Percentiles rank a stretch among this genome's conserved stretches.
Evolutionary conservation across 2,888 invertebrate genomes (phyloP).

Genomic region (Acrocera orbiculus): DNA sequence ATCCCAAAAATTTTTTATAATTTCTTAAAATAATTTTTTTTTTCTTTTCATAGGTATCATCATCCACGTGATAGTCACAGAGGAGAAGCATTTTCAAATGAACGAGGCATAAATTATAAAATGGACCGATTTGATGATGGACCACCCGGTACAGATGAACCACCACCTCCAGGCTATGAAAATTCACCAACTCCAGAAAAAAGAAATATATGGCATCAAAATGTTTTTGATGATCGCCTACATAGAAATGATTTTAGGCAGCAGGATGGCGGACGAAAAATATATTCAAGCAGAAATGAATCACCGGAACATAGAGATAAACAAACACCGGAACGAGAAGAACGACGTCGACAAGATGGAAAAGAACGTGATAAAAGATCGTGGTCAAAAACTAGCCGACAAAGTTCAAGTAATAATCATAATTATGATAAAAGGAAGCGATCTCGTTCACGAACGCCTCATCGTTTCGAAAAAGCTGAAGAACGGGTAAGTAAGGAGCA

Average conservation of each 20-base stretch:
- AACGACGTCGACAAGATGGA: constrained; percentile 5
- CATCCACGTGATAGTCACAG: not conserved
- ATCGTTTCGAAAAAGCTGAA: constrained; percentile 2
- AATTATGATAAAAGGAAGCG: not conserved
- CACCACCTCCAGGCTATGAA: constrained; percentile 44
- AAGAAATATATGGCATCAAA: constrained; percentile 8
- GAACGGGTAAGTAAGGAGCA: constrained; percentile 14
- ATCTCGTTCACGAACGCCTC: constrained; percentile 8
- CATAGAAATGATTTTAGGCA: constrained; percentile 3
- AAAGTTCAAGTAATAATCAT: constrained; percentile 1
- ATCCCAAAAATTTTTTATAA: too few relatives aligned
- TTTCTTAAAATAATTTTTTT: too few relatives aligned
- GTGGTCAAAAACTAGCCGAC: constrained; percentile 8
- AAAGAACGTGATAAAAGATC: constrained; percentile 8
- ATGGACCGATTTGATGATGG: constrained; percentile 35
- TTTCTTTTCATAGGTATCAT: constrained; percentile 7
- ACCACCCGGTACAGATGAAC: constrained; percentile 42
- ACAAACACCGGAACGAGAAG: constrained; percentile 5
- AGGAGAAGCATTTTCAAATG: constrained; percentile 6
- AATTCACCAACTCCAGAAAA: constrained; percentile 13
- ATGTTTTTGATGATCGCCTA: constrained; percentile 5
- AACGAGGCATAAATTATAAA: constrained; percentile 5
- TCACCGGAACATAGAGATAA: constrained; percentile 7
- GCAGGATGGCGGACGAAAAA: constrained; percentile 2
- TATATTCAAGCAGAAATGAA: constrained; percentile 5